These are phyloP conservation scores for Colletes latitarsis DNA, from an alignment of 1,140 invertebrate species.

Conservation along the genomic window DNA sequence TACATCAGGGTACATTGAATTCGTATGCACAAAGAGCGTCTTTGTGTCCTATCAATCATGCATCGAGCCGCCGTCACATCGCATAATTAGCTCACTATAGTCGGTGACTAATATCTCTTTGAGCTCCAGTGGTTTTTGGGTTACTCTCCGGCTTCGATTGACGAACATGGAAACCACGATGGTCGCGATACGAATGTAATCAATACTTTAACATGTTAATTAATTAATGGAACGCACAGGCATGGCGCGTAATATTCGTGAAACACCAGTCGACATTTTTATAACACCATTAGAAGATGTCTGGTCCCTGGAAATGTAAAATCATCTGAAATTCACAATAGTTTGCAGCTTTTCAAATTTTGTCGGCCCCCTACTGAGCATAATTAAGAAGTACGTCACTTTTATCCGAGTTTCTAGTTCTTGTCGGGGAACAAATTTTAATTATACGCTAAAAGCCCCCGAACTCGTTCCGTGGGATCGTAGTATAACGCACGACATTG, in stretches of 20 bases:
- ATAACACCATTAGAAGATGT: too few relatives aligned
- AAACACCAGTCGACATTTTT: too few relatives aligned
- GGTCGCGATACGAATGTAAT: background rate
- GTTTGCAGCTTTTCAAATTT: too few relatives aligned
- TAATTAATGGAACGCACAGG: background rate
- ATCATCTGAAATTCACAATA: too few relatives aligned
- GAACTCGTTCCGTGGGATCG: background rate
- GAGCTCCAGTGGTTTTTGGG: background rate
- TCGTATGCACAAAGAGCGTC: background rate
- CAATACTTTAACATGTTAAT: background rate
- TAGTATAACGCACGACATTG: background rate
- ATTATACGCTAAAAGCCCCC: too few relatives aligned
- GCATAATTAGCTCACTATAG: background rate
- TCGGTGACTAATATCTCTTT: background rate
- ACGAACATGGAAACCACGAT: background rate
- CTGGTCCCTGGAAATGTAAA: too few relatives aligned
- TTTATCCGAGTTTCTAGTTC: too few relatives aligned
- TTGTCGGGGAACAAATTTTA: background rate
- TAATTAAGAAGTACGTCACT: too few relatives aligned
- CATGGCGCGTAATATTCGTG: background rate
- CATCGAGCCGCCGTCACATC: background rate
- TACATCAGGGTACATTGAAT: background rate
- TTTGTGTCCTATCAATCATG: background rate
- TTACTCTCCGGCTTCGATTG: background rate
- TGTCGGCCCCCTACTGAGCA: too few relatives aligned